phyloP scores from a whole-genome alignment of 2,888 invertebrate genomes.

The Drosophila ustulata region DNA sequence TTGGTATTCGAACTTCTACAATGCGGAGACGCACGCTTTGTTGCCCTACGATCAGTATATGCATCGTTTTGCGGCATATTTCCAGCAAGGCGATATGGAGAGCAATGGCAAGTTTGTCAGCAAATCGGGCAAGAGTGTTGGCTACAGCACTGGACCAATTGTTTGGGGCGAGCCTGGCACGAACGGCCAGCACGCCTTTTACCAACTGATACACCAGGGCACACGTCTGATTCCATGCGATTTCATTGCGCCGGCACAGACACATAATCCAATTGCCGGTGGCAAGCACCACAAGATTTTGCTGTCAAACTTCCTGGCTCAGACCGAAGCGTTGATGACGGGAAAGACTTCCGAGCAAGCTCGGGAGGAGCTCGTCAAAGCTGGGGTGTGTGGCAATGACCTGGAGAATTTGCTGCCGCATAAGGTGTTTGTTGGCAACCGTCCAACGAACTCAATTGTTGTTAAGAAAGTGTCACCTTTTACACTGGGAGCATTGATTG shows the following conservation, averaged over 20 bases:
- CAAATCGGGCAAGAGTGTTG: conserved; percentile 86
- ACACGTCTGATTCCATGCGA: conserved; percentile 95
- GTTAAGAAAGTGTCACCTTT: conserved; percentile 97
- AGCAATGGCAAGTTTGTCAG: conserved; percentile 98
- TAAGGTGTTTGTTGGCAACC: conserved; percentile 98
- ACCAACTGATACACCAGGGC: conserved; percentile 98
- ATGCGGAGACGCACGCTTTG: conserved; percentile 97
- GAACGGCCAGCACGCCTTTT: conserved; percentile 99
- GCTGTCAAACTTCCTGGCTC: conserved; percentile 98
- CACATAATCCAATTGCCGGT: conserved; percentile 93
- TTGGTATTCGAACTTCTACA: conserved; percentile 98
- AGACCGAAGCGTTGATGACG: conserved; percentile 99
- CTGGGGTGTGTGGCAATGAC: conserved; percentile 91
- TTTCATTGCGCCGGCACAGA: conserved; percentile 96
- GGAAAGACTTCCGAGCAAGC: conserved; percentile 88
- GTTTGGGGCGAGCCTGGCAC: conserved; percentile 97
- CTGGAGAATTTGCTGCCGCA: conserved; percentile 94
- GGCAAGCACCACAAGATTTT: conserved; percentile 97
- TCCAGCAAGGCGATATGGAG: conserved; percentile 99
- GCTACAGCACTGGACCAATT: conserved; percentile 85
- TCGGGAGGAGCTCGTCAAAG: conserved; percentile 91
- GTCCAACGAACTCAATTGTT: conserved; percentile 98
- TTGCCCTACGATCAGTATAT: conserved; percentile 99
- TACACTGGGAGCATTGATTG: conserved; percentile 96
- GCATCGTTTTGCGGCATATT: conserved; percentile 99